Evolutionary conservation across 2,888 invertebrate species (phyloP), one percentile per base, ranked within the genome.

Genomic region (Amorpha juglandis): DNA sequence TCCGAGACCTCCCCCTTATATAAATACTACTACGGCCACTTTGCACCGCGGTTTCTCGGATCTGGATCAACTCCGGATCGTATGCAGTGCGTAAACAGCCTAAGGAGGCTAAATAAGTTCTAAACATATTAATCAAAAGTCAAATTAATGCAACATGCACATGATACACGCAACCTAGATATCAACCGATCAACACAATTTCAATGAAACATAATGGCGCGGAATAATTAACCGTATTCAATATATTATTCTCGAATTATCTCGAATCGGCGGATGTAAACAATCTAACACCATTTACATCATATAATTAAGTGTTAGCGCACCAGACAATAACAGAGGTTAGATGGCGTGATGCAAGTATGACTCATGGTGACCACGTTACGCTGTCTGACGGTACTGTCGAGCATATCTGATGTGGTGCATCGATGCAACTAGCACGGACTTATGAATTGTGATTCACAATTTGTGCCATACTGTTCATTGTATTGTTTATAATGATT

Each of bases 301-400:
- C 27, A 14, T 38, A 16, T 50, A 50, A 58, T 19, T 38, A 58
- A 16, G 0, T 55, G 35, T 16, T 38, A 42, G 19, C 19, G 19
- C 58, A 42, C 12, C 42, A 42, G 58, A 58, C 58, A 58, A 58
- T 58, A 38, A 16, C 7, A 19, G 58, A 38, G 38, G 38, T 38
- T 38, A 19, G 52, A 27, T 52, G 50, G 58, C 19, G 58, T 58
- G 58, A 58, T 58, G 58, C 38, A 58, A 58, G 58, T 52, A 58
- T 58, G 58, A 58, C 6, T 58, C 58, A 58, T 12, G 38, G 50
- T 38, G 52, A 52, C 6, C 58, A 42, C 58, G 58, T 58, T 42
- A 58, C 19, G 42, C 52, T 33, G 52, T 52, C 52, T 52, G 35
- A 27, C 53, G 53, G n/a, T 33, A 0, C 11, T 19, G 12, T 12